Evolutionary conservation across 1,140 invertebrate species (phyloP).

Genomic region (Leucophenga varia): DNA sequence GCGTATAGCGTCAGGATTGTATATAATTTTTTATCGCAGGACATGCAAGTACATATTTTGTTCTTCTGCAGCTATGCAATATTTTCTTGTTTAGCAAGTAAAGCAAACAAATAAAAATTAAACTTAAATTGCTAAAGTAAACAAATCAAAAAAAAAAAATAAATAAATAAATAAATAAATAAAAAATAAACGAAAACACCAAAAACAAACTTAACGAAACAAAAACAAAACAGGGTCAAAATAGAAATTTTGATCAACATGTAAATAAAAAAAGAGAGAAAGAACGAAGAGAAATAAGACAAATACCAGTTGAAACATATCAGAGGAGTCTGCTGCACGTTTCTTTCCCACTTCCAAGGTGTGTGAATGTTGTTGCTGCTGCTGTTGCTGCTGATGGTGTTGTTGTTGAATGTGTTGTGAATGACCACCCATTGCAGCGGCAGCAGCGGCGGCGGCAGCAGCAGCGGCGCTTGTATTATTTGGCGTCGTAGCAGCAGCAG

Average conservation of each 20-base stretch:
- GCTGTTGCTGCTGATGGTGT: conserved; percentile 20
- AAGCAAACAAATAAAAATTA: too few relatives aligned
- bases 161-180: conserved; percentile 3
- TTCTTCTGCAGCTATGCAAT: too few relatives aligned
- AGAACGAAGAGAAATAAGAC: conserved; percentile 15
- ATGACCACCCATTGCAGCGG: conserved; percentile 42
- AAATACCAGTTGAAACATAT: conserved; percentile 85
- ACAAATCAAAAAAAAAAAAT: conserved; percentile 16
- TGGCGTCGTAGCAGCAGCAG: conserved; percentile 32
- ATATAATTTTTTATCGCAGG: too few relatives aligned
- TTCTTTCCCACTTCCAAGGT: conserved; percentile 78
- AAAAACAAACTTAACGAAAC: background rate
- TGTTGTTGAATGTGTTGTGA: conserved; percentile 15
- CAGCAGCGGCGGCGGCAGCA: conserved; percentile 56
- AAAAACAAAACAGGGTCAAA: background rate
- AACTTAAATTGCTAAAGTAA: too few relatives aligned
- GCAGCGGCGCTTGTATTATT: conserved; percentile 57
- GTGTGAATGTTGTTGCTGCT: conserved; percentile 3
- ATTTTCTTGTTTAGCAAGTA: too few relatives aligned
- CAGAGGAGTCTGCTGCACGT: conserved; percentile 65
- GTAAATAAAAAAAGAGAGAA: conserved; percentile 5
- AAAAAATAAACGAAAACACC: conserved; percentile 2
- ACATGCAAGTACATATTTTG: too few relatives aligned
- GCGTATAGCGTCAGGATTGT: too few relatives aligned
- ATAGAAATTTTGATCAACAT: too few relatives aligned